Evolutionary conservation across 2,113 vertebrate genomes (phyloP).

Genomic region (Podocnemis expansa): DNA sequence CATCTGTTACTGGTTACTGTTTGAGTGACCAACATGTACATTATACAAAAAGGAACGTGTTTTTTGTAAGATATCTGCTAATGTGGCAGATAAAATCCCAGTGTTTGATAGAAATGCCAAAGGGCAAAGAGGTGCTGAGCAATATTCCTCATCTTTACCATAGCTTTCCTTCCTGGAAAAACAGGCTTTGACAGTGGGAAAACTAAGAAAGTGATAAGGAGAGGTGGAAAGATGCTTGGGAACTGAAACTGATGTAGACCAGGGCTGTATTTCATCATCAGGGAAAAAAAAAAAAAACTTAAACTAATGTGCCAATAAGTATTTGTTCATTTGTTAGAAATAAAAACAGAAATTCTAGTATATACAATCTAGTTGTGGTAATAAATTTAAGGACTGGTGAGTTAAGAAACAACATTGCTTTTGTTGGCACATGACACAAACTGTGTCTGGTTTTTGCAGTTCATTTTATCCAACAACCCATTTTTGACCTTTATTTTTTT

Average conservation of each 20-base stretch:
- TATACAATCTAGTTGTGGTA: not conserved
- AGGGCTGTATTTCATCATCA: constrained; percentile 71
- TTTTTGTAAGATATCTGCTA: constrained; percentile 58
- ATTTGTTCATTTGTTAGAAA: constrained; percentile 63
- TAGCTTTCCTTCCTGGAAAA: constrained; percentile 72
- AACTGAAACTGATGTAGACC: constrained; percentile 83
- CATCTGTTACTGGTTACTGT: constrained; percentile 85
- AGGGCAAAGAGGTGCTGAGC: constrained; percentile 70
- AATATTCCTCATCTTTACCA: constrained; percentile 60
- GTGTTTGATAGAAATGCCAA: constrained; percentile 55
- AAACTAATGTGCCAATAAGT: constrained; percentile 40
- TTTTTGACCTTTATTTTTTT: not conserved
- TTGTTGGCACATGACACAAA: constrained; percentile 21
- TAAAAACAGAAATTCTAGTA: constrained; percentile 39
- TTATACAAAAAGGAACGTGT: constrained; percentile 66
- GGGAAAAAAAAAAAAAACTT: constrained; percentile 57
- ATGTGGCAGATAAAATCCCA: constrained; percentile 46
- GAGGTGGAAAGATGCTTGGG: constrained; percentile 82
- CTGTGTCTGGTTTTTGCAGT: not conserved
- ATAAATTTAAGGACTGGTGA: constrained; percentile 40
- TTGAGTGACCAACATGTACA: constrained; percentile 82
- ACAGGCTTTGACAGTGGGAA: constrained; percentile 73
- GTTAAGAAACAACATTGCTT: constrained; percentile 46
- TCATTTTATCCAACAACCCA: not conserved
- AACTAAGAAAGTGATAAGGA: constrained; percentile 81